A percentile compares a stretch with the other conserved stretches of the same genome.
Conservation (phyloP, 2,888 invertebrate species). For the Pelosia muscerda region DNA sequence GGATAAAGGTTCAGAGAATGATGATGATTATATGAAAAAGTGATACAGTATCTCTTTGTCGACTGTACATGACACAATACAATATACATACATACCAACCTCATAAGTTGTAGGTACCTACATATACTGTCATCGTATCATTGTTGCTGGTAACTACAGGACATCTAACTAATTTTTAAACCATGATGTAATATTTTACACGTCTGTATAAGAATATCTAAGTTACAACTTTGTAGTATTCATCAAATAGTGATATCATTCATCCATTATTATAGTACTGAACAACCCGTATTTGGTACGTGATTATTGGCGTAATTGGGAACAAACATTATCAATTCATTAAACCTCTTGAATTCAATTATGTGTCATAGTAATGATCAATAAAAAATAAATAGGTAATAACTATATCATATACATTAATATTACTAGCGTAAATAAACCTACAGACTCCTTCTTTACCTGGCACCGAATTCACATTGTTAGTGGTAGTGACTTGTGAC, state of each 20-base stretch:
- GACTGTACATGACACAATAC: background rate
- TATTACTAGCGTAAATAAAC: too few species aligned
- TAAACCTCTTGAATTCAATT: background rate
- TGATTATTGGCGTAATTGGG: slow-evolving; percentile 26
- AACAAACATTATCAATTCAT: slow-evolving; percentile 13
- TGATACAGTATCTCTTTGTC: too few species aligned
- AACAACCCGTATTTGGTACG: slow-evolving; percentile 17
- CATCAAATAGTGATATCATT: slow-evolving; percentile 44
- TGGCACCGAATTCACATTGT: too few species aligned
- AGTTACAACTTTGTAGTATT: slow-evolving; percentile 39
- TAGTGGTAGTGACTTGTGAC: too few species aligned
- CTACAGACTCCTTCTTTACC: too few species aligned
- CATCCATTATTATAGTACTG: background rate
- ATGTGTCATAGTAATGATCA: background rate
- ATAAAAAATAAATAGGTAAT: background rate
- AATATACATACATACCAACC: background rate
- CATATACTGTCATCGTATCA: too few species aligned
- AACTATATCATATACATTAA: too few species aligned
- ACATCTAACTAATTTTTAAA: slow-evolving; percentile 22
- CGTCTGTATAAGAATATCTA: slow-evolving; percentile 23
- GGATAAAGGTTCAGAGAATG: too few species aligned
- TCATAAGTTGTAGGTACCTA: background rate
- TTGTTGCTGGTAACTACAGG: slow-evolving; percentile 3
- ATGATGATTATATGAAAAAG: too few species aligned
- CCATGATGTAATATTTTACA: slow-evolving; percentile 39